Evolutionary conservation across 2,888 invertebrate species (phyloP).

Genomic region (Tiliacea aurago): DNA sequence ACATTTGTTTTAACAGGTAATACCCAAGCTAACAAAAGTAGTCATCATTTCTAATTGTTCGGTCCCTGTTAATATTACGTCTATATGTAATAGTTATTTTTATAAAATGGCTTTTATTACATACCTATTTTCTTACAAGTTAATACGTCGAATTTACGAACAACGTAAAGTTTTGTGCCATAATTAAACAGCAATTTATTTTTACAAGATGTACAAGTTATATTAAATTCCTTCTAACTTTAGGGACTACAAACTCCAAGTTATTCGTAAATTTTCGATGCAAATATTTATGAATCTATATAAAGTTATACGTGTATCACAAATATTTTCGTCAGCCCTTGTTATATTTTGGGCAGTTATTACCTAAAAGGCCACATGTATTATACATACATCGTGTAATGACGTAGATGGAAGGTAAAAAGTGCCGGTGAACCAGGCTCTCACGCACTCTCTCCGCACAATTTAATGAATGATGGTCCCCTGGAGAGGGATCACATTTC

Average conservation of each 20-base stretch:
- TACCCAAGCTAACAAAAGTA: too few species aligned
- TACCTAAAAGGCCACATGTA: slow-evolving; percentile 52
- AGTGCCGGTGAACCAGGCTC: slow-evolving; percentile 51
- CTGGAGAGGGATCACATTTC: slow-evolving; percentile 74
- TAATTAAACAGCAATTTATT: slow-evolving; percentile 48
- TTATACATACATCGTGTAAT: slow-evolving; percentile 67
- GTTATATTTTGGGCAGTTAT: slow-evolving; percentile 62
- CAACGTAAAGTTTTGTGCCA: slow-evolving; percentile 16
- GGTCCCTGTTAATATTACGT: too few species aligned
- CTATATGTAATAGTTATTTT: not conserved
- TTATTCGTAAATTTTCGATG: slow-evolving; percentile 68
- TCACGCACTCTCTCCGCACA: slow-evolving; percentile 59
- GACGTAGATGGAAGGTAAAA: slow-evolving; percentile 65
- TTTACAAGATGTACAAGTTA: slow-evolving; percentile 66
- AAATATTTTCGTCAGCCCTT: slow-evolving; percentile 73
- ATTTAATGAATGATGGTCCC: slow-evolving; percentile 70
- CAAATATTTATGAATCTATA: slow-evolving; percentile 73
- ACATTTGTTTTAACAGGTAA: too few species aligned
- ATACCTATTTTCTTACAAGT: slow-evolving; percentile 1
- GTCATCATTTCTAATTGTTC: too few species aligned
- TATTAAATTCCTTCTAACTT: slow-evolving; percentile 75
- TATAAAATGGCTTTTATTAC: slow-evolving; percentile 20
- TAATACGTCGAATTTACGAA: not conserved
- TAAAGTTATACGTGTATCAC: slow-evolving; percentile 69
- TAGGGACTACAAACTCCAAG: slow-evolving; percentile 66